Evolutionary conservation across 2,113 vertebrate genomes (phyloP).

Genomic region (Mormoops blainvillei): DNA sequence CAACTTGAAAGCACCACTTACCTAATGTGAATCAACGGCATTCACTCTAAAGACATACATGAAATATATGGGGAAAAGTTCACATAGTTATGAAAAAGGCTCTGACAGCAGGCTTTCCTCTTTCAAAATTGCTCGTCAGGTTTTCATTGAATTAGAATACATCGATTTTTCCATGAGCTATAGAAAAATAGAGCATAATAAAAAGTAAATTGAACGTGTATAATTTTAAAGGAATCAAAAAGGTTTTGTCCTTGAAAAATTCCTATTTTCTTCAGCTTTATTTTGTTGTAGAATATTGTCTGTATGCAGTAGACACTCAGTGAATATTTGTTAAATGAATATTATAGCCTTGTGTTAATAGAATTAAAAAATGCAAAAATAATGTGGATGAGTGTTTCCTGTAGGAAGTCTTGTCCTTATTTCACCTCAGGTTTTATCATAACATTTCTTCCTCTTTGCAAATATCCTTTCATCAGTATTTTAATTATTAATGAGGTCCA

Average conservation of each 20-base stretch:
- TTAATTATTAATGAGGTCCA: constrained; percentile 74
- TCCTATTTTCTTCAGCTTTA: not conserved
- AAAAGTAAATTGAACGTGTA: not conserved
- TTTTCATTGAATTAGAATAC: not conserved
- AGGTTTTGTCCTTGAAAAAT: not conserved
- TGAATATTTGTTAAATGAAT: constrained; percentile 1
- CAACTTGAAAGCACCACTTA: not conserved
- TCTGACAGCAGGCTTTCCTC: not conserved
- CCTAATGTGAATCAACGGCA: not conserved
- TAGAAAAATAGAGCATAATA: not conserved
- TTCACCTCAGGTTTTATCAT: constrained; percentile 34
- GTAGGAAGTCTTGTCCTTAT: not conserved
- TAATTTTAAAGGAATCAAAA: not conserved
- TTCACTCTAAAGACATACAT: not conserved
- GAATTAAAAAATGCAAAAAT: not conserved
- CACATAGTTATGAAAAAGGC: not conserved
- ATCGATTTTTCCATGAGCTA: not conserved
- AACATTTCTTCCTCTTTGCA: constrained; percentile 42
- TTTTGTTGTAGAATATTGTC: not conserved
- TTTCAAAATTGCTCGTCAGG: constrained; percentile 31
- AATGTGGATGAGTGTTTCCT: not conserved
- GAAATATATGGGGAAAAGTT: not conserved
- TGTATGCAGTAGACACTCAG: not conserved
- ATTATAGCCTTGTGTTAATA: not conserved
- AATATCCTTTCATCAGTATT: constrained; percentile 35